Percentiles rank a stretch among this genome's conserved stretches.
These are phyloP conservation scores for Eupelmus urozonus DNA, from an alignment of 2,888 invertebrate species.

Conservation along the genomic window DNA sequence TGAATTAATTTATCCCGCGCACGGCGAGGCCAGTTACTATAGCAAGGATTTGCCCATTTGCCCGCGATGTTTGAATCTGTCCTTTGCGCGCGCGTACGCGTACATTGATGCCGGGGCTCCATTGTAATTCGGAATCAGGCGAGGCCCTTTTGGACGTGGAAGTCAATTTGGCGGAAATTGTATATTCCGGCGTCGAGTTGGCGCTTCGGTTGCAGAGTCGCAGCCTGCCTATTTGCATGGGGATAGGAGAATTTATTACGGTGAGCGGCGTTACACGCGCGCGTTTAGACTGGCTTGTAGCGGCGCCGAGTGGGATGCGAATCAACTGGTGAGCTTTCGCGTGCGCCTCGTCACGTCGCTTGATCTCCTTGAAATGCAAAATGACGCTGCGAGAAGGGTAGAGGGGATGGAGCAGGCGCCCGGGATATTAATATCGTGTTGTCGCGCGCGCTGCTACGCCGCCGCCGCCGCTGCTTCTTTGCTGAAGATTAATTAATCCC, in stretches of 20 bases:
- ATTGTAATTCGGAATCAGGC: slow-evolving; percentile 21
- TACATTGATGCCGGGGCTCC: background rate
- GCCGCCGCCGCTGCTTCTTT: slow-evolving; percentile 14
- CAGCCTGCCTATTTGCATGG: slow-evolving; percentile 25
- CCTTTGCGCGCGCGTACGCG: background rate
- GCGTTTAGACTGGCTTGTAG: background rate
- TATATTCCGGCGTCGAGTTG: slow-evolving; percentile 7
- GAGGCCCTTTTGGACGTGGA: slow-evolving; percentile 3
- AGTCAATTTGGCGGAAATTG: slow-evolving; percentile 35
- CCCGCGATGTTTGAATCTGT: slow-evolving; percentile 13
- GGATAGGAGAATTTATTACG: slow-evolving; percentile 37
- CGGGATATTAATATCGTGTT: slow-evolving; percentile 29
- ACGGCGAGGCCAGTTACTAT: background rate
- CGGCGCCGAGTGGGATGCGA: background rate
- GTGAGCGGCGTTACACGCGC: background rate
- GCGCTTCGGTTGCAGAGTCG: no score
- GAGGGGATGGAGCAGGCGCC: no score
- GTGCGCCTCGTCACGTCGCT: slow-evolving; percentile 13
- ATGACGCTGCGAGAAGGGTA: background rate
- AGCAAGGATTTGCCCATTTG: background rate
- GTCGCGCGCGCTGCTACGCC: background rate
- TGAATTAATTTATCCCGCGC: slow-evolving; percentile 23
- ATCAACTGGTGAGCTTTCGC: slow-evolving; percentile 31
- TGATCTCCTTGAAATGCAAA: slow-evolving; percentile 18
- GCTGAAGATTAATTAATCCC: slow-evolving; percentile 37